phyloP scores from a whole-genome alignment of 1,140 invertebrate genomes.

The Coenobita brevimanus region DNA sequence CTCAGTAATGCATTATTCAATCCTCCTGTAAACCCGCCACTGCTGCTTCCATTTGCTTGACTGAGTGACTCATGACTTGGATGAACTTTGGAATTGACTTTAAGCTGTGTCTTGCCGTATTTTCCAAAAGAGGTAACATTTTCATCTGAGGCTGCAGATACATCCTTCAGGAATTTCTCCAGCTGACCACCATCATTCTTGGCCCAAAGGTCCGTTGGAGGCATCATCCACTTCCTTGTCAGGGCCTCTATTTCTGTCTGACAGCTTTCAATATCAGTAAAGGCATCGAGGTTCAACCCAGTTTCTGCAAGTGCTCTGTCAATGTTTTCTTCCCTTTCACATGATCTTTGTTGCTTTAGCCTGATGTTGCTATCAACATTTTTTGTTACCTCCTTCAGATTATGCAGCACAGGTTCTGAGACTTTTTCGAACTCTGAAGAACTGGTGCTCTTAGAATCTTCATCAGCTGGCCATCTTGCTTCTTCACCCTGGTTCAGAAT shows the following conservation, averaged over 20 bases:
- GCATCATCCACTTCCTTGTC: conserved; percentile 30
- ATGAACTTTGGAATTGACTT: conserved; percentile 14
- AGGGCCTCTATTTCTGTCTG: conserved; percentile 49
- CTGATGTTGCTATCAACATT: too few species aligned
- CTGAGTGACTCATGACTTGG: conserved; percentile 38
- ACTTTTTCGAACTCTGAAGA: too few species aligned
- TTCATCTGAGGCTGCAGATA: conserved; percentile 38
- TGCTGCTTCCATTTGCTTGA: neutral
- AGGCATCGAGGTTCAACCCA: conserved; percentile 47
- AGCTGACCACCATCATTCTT: conserved; percentile 37
- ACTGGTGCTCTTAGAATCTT: too few species aligned
- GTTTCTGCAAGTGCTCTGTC: neutral
- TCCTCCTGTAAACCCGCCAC: neutral
- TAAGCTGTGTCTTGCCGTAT: conserved; percentile 47
- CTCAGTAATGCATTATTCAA: neutral
- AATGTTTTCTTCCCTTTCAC: neutral
- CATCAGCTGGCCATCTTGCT: too few species aligned
- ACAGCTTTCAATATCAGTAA: conserved; percentile 52
- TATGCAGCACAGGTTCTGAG: too few species aligned
- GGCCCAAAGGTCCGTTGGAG: neutral
- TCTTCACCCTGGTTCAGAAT: too few species aligned
- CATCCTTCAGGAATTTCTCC: conserved; percentile 49
- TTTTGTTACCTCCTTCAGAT: too few species aligned
- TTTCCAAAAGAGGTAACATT: conserved; percentile 39
- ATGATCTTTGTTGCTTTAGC: too few species aligned